These are phyloP conservation scores for Globia sparganii DNA, from an alignment of 2,888 invertebrate species.

Conservation along the genomic window DNA sequence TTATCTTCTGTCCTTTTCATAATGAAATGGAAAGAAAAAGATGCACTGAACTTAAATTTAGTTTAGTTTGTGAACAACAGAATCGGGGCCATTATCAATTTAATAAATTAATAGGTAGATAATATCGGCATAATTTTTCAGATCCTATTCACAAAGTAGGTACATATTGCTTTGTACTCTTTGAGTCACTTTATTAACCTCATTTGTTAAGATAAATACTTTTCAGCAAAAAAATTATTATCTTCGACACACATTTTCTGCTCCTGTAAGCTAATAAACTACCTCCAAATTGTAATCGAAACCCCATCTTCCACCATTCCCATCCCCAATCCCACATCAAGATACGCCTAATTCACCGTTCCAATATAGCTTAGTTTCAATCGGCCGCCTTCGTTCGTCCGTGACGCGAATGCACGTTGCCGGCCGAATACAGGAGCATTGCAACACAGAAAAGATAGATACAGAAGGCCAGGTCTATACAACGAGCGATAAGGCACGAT, in stretches of 20 bases:
- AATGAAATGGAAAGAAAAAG: no score
- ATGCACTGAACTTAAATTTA: no score
- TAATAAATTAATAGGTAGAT: no score
- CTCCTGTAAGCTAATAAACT: not conserved
- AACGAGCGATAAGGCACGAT: not conserved
- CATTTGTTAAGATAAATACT: not conserved
- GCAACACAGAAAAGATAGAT: slow-evolving; percentile 25
- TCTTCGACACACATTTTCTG: not conserved
- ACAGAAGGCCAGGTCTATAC: slow-evolving; percentile 1
- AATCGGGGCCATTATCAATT: no score
- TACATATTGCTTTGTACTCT: not conserved
- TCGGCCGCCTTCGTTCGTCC: slow-evolving; percentile 59
- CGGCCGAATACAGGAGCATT: slow-evolving; percentile 44
- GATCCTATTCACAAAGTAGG: not conserved
- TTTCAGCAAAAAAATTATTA: not conserved
- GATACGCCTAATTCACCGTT: slow-evolving; percentile 55
- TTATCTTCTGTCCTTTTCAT: no score
- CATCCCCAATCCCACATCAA: slow-evolving; percentile 47
- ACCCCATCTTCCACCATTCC: slow-evolving; percentile 1
- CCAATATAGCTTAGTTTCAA: slow-evolving; percentile 68
- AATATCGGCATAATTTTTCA: not conserved
- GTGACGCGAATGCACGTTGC: slow-evolving; percentile 59
- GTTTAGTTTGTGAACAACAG: no score
- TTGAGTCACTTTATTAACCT: not conserved
- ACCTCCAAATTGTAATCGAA: slow-evolving; percentile 24